Base-by-base conservation (phyloP, 2,113 vertebrate genomes). In the Micronycteris hirsuta region DNA sequence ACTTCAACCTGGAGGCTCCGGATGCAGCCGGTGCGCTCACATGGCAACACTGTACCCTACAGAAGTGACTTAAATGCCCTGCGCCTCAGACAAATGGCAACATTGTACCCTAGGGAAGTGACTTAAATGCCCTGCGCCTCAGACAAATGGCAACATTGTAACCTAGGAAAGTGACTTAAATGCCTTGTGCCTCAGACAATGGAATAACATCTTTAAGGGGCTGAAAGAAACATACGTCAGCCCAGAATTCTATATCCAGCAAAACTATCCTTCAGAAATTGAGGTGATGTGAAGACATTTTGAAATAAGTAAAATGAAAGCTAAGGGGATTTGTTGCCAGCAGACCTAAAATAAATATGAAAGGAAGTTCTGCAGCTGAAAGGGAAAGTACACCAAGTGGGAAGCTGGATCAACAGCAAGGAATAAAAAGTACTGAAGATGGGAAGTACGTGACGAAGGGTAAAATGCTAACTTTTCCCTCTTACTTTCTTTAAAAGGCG, bases 31-130 rank as follows among this genome's bases (percentile, higher is more conserved):
- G 24, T 0, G 63, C 58, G 33, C 7, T 56, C 63, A 45, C 16
- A 3, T 0, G 0, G 10, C 4, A 43, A 52, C 41, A 36, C 0
- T 3, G 16, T 19, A 13, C 5, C 17, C 43, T 26, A 11, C 24
- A 28, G n/a, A 47, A 43, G 9, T 0, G 2, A 31, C 63, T 41
- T 4, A 2, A 2, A 13, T 6, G 49, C 54, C 28, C 3, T 41
- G 47, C 2, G 36, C 33, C 61, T 73, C 45, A 26, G 71, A 82
- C 24, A 17, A 38, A 3, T 0, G 0, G 10, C 4, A 43, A 52
- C 41, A 36, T 0, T 3, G 16, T 19, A 13, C 5, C 17, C 43
- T 26, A 11, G 28, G n/a, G n/a, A 47, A 43, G 9, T 0, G 2
- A 31, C 63, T 41, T 4, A 2, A 2, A 13, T 6, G 49, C 54